Conservation (phyloP, 1,140 invertebrate genomes). For the Nautilus pompilius region DNA sequence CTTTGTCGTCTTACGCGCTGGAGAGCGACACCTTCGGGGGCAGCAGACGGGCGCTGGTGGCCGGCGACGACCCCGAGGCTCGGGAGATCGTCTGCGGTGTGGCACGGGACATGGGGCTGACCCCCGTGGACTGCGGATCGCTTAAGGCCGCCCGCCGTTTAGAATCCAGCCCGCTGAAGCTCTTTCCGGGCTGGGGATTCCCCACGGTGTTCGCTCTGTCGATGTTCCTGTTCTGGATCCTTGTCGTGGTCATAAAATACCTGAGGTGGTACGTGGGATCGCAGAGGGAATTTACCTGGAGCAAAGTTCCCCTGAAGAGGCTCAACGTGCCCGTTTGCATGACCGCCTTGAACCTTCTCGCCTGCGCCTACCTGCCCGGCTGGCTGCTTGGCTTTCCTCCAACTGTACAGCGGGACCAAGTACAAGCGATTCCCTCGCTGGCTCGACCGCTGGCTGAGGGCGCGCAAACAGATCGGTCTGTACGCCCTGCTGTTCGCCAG, state of each 20-base stretch:
- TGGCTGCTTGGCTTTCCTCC: slow-evolving; percentile 39
- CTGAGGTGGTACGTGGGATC: slow-evolving; percentile 32
- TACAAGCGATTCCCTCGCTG: slow-evolving; percentile 42
- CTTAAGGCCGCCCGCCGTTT: slow-evolving; percentile 30
- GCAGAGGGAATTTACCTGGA: slow-evolving; percentile 15
- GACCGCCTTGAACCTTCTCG: slow-evolving; percentile 42
- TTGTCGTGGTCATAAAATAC: slow-evolving; percentile 44
- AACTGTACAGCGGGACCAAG: slow-evolving; percentile 45
- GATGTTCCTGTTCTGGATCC: slow-evolving; percentile 43
- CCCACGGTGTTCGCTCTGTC: slow-evolving; percentile 38
- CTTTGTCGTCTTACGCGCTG: slow-evolving; percentile 45
- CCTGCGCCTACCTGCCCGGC: slow-evolving; percentile 45
- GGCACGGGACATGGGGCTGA: slow-evolving; percentile 40
- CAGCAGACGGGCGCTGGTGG: slow-evolving; percentile 33
- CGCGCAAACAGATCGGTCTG: slow-evolving; percentile 45
- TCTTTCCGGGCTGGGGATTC: slow-evolving; percentile 41
- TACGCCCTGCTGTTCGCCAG: slow-evolving; percentile 34
- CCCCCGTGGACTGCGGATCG: slow-evolving; percentile 32
- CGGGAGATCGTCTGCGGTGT: slow-evolving; percentile 27
- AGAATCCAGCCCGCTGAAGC: slow-evolving; percentile 30
- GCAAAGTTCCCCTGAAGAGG: slow-evolving; percentile 45
- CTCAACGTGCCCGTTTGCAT: slow-evolving; percentile 49
- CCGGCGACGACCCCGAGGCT: slow-evolving; percentile 28
- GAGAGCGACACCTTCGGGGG: slow-evolving; percentile 30
- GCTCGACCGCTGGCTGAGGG: slow-evolving; percentile 44